Base-by-base conservation (phyloP, 2,797 vertebrate species). In the Tokudaia muenninki region DNA sequence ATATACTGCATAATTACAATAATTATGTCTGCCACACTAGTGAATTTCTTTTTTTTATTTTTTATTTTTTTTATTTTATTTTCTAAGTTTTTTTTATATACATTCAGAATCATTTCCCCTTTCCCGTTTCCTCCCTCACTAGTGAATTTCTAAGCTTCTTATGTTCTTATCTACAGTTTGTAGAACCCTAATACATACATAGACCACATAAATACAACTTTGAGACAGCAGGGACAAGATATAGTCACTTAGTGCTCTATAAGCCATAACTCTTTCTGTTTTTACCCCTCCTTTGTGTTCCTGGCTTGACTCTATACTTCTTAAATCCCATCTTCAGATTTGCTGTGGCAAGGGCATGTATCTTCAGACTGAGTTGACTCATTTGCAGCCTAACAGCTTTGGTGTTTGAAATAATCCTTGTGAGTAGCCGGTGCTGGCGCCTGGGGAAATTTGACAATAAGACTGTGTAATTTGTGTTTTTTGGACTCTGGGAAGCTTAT, bases 401-500 rank as follows among this genome's bases (percentile, higher is more conserved):
- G 78, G 31, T 7, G 16, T n/a, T 70, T 1, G 57, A 80, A 41
- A 3, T 93, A 4, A 2, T 6, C 41, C 26, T 80, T 13, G 17
- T 4, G 16, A 22, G 4, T 7, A 94, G 87, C 72, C 12, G 0
- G 10, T 67, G 21, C 29, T 94, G 87, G 90, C 37, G 2, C 0
- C 8, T 80, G 8, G 92, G 90, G 87, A 63, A 83, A 10, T 79
- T 87, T 7, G 3, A 92, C 9, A 83, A 65, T 50, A 1, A 34
- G 0, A 0, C 0, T 3, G 13, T 93, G 11, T 7, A 21, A 9
- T 0, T 52, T 12, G 12, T 92, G 55, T 79, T 37, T 55, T 11
- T 94, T 22, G 92, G 94, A 31, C 92, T 97, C 29, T 92, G 92
- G 92, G 70, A 91, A 14, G 11, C 1, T 9, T 34, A 31, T 29